phyloP scores from a whole-genome alignment of 2,797 vertebrate genomes.

The Hapalemur alaotrensis region DNA sequence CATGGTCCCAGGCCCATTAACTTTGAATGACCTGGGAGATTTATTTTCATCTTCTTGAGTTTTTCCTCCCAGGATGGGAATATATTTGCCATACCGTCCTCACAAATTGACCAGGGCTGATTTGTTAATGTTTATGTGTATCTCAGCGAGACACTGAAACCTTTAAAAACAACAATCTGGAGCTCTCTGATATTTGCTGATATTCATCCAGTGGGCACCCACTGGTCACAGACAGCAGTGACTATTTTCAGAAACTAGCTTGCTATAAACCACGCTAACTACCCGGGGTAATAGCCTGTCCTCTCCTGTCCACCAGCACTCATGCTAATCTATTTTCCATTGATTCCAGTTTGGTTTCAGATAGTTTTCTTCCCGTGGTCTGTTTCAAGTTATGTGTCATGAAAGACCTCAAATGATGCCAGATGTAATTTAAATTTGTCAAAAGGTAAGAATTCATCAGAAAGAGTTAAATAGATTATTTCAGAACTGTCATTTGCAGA shows the following conservation, averaged over 20 bases:
- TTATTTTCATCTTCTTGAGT: neutral
- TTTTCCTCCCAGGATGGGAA: neutral
- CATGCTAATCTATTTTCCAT: slow-evolving; percentile 25
- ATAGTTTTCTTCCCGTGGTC: neutral
- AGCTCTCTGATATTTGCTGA: neutral
- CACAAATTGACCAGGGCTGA: neutral
- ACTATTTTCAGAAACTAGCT: slow-evolving; percentile 34
- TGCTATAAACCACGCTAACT: neutral
- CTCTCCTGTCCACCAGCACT: neutral
- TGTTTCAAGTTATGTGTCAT: neutral
- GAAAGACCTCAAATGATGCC: neutral
- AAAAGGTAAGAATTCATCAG: neutral
- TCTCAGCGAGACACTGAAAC: neutral
- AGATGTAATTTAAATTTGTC: slow-evolving; percentile 18
- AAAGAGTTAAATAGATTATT: slow-evolving; percentile 12
- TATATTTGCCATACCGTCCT: neutral
- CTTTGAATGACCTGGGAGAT: neutral
- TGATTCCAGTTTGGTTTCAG: slow-evolving; percentile 17
- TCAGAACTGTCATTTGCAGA: neutral
- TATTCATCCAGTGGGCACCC: neutral
- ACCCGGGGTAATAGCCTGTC: neutral
- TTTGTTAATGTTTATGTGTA: neutral
- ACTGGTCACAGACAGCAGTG: neutral
- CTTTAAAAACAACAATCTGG: slow-evolving; percentile 18
- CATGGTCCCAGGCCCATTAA: neutral